Percentiles rank a stretch among this genome's conserved stretches.
phyloP scores from a whole-genome alignment of 2,888 invertebrate species.

The Leptinotarsa haldemani region DNA sequence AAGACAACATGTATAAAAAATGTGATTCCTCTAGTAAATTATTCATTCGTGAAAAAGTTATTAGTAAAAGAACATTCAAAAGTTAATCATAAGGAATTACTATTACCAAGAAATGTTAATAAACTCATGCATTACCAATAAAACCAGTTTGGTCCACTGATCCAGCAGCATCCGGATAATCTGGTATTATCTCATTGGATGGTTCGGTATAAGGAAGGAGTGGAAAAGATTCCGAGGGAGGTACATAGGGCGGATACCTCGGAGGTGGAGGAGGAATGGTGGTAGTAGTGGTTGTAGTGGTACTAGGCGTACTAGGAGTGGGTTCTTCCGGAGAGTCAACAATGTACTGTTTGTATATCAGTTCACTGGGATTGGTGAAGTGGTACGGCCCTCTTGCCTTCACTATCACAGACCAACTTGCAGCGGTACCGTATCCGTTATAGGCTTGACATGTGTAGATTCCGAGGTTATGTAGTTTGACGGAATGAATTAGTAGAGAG shows the following conservation, averaged over 20 bases:
- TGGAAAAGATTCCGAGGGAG: slow-evolving; percentile 53
- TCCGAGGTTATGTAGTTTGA: slow-evolving; percentile 80
- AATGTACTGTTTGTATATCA: slow-evolving; percentile 71
- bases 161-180: slow-evolving; percentile 38
- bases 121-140: slow-evolving; percentile 50
- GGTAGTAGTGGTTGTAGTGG: slow-evolving; percentile 50
- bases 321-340: slow-evolving; percentile 69
- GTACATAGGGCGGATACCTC: slow-evolving; percentile 41
- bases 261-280: slow-evolving; percentile 43
- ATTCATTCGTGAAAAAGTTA: background rate
- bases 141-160: slow-evolving; percentile 37
- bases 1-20: too few relatives aligned
- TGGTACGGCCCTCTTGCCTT: slow-evolving; percentile 79
- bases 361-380: slow-evolving; percentile 69
- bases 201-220: slow-evolving; percentile 47
- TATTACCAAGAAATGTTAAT: slow-evolving; percentile 23
- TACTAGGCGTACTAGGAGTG: slow-evolving; percentile 53
- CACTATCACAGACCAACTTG: slow-evolving; percentile 80
- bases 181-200: slow-evolving; percentile 50
- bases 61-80: slow-evolving; percentile 23
- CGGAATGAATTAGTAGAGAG: slow-evolving; percentile 78
- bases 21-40: too few relatives aligned
- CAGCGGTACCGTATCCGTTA: slow-evolving; percentile 80
- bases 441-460: slow-evolving; percentile 91
- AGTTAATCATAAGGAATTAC: slow-evolving; percentile 14